Base-by-base conservation (phyloP, 2,888 invertebrate species). In the Acanthosepion lycidas region DNA sequence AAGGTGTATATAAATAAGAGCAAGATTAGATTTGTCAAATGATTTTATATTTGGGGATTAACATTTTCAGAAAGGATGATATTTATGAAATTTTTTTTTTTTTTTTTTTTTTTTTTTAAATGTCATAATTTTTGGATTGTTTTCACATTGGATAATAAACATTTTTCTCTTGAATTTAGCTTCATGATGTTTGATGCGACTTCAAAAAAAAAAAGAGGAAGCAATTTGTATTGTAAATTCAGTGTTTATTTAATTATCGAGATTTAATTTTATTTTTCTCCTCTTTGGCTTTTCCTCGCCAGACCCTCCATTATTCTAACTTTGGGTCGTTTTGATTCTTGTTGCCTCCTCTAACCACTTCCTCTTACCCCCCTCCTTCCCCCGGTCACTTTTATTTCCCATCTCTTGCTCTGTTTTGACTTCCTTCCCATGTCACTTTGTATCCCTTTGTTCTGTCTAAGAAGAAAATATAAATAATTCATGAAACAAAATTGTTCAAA, bases 401-500 rank as follows among this genome's bases (percentile, higher is more conserved):
- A 59, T 78, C 15, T 42, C 78, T n/a, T 4, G 5, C 42, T 78
- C 78, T 78, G n/a, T 78, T 78, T 78, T 23, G 23, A 59, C 59
- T 59, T 78, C 78, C 18, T 33, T n/a, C 5, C 78, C n/a, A 78
- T 78, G n/a, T 78, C 23, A 59, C 59, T 78, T 78, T 78, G n/a
- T 78, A 12, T n/a, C n/a, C n/a, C 78, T 78, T 78, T 78, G 78
- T n/a, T 33, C n/a, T n/a, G n/a, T 78, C n/a, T 78, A 33, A 78
- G 78, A 78, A 55, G 55, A 59, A 59, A n/a, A 78, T 33, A 78
- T 78, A 78, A 78, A 78, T 78, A 78, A 78, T 78, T 78, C 78
- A 78, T 78, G 78, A 78, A n/a, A 78, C 78, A 78, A 55, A 55
- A 78, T 78, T 12, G n/a, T n/a, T 78, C n/a, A 18, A 78, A 78